phyloP scores from a whole-genome alignment of 2,113 vertebrate species.

The Eretmochelys imbricata region DNA sequence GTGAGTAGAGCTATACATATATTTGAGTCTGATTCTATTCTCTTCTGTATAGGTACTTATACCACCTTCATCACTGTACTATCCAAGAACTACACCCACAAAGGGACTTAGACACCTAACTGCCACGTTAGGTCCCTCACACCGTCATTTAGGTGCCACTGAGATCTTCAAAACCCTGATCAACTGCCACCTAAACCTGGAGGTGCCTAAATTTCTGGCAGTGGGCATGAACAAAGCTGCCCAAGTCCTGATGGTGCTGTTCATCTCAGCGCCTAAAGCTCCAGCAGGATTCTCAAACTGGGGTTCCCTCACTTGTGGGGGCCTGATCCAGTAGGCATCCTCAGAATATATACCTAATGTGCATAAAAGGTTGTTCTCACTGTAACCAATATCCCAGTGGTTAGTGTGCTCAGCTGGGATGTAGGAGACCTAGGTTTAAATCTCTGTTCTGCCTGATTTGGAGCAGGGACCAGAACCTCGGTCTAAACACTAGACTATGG shows the following conservation, averaged over 20 bases:
- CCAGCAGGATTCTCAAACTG: neutral
- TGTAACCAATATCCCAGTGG: neutral
- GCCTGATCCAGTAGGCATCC: neutral
- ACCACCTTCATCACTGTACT: slow-evolving; percentile 2
- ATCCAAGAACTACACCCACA: slow-evolving; percentile 12
- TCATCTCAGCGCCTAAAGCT: too few relatives aligned
- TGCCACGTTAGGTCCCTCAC: neutral
- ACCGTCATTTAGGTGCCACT: neutral
- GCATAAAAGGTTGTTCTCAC: neutral
- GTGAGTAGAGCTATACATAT: neutral
- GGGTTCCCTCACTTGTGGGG: neutral
- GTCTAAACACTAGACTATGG: neutral
- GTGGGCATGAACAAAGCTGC: neutral
- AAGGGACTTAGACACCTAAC: neutral
- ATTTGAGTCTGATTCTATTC: neutral
- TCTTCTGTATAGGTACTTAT: neutral
- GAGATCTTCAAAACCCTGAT: neutral
- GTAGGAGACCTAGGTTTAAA: neutral
- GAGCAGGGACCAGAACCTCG: neutral
- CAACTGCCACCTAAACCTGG: neutral
- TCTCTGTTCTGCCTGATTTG: neutral
- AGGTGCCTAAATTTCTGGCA: neutral
- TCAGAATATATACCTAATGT: neutral
- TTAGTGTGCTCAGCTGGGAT: neutral
- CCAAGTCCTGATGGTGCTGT: neutral